Percentiles rank a stretch among this genome's conserved stretches.
phyloP scores from a whole-genome alignment of 2,113 vertebrate genomes.

The Zootoca vivipara region DNA sequence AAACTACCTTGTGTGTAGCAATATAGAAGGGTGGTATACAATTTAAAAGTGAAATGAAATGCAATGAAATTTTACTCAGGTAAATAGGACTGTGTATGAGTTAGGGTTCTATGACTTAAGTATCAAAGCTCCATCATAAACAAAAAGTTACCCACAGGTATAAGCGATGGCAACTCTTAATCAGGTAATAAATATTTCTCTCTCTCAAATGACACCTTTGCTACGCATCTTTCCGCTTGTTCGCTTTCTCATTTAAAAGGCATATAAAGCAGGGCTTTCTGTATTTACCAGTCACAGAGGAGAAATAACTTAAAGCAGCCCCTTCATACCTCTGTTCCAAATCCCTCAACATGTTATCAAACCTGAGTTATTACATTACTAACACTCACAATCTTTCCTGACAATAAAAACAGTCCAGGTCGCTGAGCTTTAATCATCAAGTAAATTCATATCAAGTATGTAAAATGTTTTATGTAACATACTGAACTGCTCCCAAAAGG shows the following conservation, averaged over 20 bases:
- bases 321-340: constrained; percentile 29
- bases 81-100: not conserved
- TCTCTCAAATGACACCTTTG: not conserved
- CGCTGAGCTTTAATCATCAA: constrained; percentile 25
- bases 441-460: constrained; percentile 17
- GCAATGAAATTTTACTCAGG: not conserved
- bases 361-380: constrained; percentile 21
- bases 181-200: not conserved
- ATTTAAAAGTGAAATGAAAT: too few relatives aligned
- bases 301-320: not conserved
- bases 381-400: constrained; percentile 19
- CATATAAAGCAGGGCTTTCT: constrained; percentile 10
- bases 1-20: too few relatives aligned
- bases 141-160: not conserved
- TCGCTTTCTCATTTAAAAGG: not conserved
- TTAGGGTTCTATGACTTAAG: too few relatives aligned
- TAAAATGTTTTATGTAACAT: not conserved
- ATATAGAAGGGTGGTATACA: too few relatives aligned
- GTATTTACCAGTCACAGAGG: not conserved
- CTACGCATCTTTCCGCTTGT: not conserved
- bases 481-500: too few relatives aligned
- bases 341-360: constrained; percentile 23
- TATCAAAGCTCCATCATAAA: not conserved
- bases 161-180: not conserved
- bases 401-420: constrained; percentile 6